Evolutionary conservation across 1,140 invertebrate species (phyloP).

Genomic region (Holcopasites calliopsidis): DNA sequence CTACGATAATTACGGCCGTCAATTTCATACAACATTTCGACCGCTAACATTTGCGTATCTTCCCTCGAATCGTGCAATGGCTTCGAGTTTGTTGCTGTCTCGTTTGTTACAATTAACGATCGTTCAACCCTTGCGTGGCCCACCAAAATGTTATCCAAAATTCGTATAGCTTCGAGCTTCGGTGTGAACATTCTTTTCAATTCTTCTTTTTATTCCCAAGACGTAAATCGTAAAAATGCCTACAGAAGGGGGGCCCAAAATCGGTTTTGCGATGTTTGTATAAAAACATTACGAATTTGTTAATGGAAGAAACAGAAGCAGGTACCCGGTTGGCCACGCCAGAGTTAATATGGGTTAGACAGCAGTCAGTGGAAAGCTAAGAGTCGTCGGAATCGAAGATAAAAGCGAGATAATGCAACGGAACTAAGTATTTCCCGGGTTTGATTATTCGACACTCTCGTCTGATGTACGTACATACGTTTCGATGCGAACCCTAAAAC

Average conservation of each 20-base stretch:
- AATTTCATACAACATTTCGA: neutral
- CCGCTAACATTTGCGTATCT: neutral
- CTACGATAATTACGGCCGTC: too few relatives aligned
- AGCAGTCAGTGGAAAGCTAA: neutral
- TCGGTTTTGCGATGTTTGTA: too few relatives aligned
- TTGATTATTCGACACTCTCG: constrained; percentile 14
- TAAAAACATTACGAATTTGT: too few relatives aligned
- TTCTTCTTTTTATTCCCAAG: too few relatives aligned
- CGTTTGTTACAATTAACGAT: neutral
- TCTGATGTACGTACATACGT: neutral
- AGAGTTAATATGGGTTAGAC: neutral
- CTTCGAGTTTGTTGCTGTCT: neutral
- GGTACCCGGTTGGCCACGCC: too few relatives aligned
- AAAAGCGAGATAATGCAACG: constrained; percentile 10
- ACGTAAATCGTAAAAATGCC: too few relatives aligned
- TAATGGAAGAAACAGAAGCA: too few relatives aligned
- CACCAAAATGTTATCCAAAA: too few relatives aligned
- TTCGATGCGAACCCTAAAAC: constrained; percentile 29
- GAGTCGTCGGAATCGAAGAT: neutral
- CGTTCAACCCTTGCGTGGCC: too few relatives aligned
- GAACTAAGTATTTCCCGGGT: constrained; percentile 28
- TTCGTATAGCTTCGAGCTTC: too few relatives aligned
- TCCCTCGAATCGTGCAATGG: neutral
- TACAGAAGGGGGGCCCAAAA: too few relatives aligned
- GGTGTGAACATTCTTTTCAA: too few relatives aligned